phyloP scores from a whole-genome alignment of 2,888 invertebrate species.

The Augiades crinisus region DNA sequence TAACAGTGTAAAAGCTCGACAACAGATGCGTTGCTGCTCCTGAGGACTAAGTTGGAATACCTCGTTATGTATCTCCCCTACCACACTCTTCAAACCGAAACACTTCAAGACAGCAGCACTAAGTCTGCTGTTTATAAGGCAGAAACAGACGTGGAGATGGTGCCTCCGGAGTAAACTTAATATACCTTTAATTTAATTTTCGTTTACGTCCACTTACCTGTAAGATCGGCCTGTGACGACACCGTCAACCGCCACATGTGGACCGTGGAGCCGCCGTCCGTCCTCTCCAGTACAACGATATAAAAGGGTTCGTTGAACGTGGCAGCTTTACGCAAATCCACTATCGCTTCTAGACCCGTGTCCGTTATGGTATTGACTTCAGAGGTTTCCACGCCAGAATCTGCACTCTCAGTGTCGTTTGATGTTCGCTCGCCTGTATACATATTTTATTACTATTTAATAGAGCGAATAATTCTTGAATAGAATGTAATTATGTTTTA shows the following conservation, averaged over 20 bases:
- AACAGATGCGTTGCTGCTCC: too few relatives aligned
- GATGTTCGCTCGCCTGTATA: constrained; percentile 59
- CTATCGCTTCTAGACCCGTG: constrained; percentile 91
- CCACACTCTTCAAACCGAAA: too few relatives aligned
- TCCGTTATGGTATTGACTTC: constrained; percentile 78
- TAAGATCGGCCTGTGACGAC: constrained; percentile 85
- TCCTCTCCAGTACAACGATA: constrained; percentile 95
- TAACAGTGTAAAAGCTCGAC: too few relatives aligned
- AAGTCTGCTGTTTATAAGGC: too few relatives aligned
- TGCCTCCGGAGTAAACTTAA: too few relatives aligned
- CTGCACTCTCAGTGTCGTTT: constrained; percentile 51
- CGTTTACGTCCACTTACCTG: too few relatives aligned
- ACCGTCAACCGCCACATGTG: constrained; percentile 98
- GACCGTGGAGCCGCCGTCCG: constrained; percentile 90
- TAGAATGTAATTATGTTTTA: too few relatives aligned
- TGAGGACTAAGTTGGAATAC: too few relatives aligned
- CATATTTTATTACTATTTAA: not conserved
- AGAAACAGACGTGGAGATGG: too few relatives aligned
- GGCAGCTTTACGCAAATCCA: constrained; percentile 91
- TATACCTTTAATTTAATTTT: too few relatives aligned
- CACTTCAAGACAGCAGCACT: not conserved
- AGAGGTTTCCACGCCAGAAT: constrained; percentile 56
- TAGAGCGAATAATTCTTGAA: too few relatives aligned
- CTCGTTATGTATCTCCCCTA: too few relatives aligned
- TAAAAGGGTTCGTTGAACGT: constrained; percentile 97